Conservation (phyloP, 2,113 vertebrate species). For the Amia ocellicauda region DNA sequence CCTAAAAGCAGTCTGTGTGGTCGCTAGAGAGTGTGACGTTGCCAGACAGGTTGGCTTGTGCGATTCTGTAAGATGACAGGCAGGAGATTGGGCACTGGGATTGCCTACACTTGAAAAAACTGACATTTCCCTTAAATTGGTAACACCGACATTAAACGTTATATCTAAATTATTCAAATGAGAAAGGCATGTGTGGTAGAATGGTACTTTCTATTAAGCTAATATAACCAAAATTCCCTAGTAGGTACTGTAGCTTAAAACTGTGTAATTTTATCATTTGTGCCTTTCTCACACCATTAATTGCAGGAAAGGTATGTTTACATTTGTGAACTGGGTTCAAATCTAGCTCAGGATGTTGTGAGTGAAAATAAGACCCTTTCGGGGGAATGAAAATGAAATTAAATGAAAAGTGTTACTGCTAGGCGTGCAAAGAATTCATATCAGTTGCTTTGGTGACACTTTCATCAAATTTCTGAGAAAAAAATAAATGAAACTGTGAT, state of each 20-base stretch:
- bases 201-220: conserved; percentile 57
- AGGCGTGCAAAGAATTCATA: conserved; percentile 23
- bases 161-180: conserved; percentile 7
- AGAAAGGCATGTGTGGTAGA: conserved; percentile 40
- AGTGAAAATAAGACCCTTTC: conserved; percentile 11
- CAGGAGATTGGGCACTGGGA: background rate
- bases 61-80: background rate
- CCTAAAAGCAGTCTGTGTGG: background rate
- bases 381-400: conserved; percentile 7
- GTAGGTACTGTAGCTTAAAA: conserved; percentile 46
- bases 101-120: conserved; percentile 15
- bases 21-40: background rate
- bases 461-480: conserved; percentile 39
- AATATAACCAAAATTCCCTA: conserved; percentile 62
- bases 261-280: conserved; percentile 70
- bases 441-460: conserved; percentile 23
- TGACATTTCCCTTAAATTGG: background rate
- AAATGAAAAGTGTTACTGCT: conserved; percentile 32
- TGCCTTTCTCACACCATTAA: conserved; percentile 70
- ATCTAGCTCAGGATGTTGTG: conserved; percentile 42
- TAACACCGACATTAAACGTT: background rate
- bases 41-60: background rate
- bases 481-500: conserved; percentile 64
- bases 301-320: conserved; percentile 61
- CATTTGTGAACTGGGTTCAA: conserved; percentile 52